Evolutionary conservation across 1,140 invertebrate genomes (phyloP).

Genomic region (Bathynomus jamesi): DNA sequence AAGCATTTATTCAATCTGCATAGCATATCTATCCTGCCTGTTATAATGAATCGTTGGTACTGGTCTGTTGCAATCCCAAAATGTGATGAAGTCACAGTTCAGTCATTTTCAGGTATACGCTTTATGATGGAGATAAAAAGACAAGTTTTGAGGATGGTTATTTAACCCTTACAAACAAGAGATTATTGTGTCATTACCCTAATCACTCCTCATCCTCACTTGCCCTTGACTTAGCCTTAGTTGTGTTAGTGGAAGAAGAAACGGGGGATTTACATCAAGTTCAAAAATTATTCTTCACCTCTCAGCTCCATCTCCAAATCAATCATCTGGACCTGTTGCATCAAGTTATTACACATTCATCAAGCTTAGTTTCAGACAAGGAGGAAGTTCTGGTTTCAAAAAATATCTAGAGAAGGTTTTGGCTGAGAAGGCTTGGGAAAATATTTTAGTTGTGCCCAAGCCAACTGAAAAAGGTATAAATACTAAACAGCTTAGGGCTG

Average conservation of each 20-base stretch:
- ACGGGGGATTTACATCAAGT: slow-evolving; percentile 65
- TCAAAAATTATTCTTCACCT: slow-evolving; percentile 75
- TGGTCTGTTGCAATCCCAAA: not conserved
- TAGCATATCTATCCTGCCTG: too few species aligned
- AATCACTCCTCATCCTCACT: slow-evolving; percentile 53
- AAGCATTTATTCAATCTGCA: too few species aligned
- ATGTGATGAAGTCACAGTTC: not conserved
- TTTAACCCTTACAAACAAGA: slow-evolving; percentile 66
- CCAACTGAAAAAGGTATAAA: slow-evolving; percentile 10
- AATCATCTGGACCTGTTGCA: slow-evolving; percentile 63
- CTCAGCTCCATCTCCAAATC: slow-evolving; percentile 54
- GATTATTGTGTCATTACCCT: slow-evolving; percentile 66
- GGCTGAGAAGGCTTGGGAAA: slow-evolving; percentile 45
- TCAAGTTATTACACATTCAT: slow-evolving; percentile 63
- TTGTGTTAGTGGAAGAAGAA: slow-evolving; percentile 71
- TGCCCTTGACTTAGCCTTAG: slow-evolving; percentile 57
- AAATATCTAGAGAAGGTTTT: slow-evolving; percentile 44
- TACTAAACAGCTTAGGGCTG: slow-evolving; percentile 44
- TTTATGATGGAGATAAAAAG: slow-evolving; percentile 84
- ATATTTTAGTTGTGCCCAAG: slow-evolving; percentile 40
- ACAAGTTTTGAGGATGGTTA: slow-evolving; percentile 71
- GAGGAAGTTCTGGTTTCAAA: slow-evolving; percentile 61
- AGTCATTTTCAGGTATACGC: slow-evolving; percentile 3
- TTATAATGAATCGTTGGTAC: slow-evolving; percentile 18
- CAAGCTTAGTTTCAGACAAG: slow-evolving; percentile 83